Conservation (phyloP, 2,797 vertebrate genomes). For the Mastacembelus armatus region DNA sequence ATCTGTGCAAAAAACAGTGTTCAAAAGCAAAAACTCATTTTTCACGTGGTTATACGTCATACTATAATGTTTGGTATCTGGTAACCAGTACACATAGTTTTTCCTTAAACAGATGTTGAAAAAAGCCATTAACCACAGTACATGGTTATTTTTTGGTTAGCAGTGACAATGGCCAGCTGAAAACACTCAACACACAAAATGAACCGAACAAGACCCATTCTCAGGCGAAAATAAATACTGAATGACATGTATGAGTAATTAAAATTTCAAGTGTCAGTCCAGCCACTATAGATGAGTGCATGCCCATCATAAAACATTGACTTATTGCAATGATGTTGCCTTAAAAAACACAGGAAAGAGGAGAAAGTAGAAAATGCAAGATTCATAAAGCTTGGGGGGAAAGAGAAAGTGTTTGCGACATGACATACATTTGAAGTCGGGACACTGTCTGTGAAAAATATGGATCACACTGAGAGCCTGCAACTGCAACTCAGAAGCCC, state of each 20-base stretch:
- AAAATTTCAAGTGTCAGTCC: conserved; percentile 55
- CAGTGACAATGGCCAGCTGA: conserved; percentile 8
- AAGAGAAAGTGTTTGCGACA: conserved; percentile 56
- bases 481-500: conserved; percentile 25
- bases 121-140: neutral
- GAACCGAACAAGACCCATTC: conserved; percentile 21
- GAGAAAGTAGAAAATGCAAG: conserved; percentile 63
- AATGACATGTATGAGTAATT: conserved; percentile 60
- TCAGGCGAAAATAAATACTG: conserved; percentile 22
- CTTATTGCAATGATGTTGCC: conserved; percentile 51
- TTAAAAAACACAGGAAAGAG: conserved; percentile 49
- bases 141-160: conserved; percentile 1
- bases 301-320: conserved; percentile 68
- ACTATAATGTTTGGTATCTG: no score
- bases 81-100: neutral
- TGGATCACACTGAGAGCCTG: conserved; percentile 19
- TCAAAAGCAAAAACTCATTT: neutral
- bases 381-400: conserved; percentile 61
- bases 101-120: neutral
- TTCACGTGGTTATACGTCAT: no score
- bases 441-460: conserved; percentile 49
- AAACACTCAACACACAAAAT: no score
- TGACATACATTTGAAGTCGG: conserved; percentile 64
- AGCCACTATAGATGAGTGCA: conserved; percentile 54
- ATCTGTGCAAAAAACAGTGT: neutral